Percentiles rank a stretch among this genome's conserved stretches.
phyloP scores from a whole-genome alignment of 2,888 invertebrate genomes.

The Macrophya annulata region DNA sequence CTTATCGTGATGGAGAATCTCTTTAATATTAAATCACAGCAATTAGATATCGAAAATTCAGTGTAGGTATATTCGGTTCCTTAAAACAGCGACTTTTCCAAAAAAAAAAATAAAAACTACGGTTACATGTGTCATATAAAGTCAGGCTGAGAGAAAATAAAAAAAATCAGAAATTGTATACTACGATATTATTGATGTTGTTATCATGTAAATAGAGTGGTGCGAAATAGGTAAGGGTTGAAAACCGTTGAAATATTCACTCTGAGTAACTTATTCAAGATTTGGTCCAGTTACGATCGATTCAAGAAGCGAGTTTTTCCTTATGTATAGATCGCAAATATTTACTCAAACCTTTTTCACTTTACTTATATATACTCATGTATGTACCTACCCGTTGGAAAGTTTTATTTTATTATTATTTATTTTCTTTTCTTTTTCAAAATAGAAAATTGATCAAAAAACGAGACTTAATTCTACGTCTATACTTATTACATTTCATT shows the following conservation, averaged over 20 bases:
- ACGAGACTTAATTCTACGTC: no score
- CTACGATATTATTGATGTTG: background rate
- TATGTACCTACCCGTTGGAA: background rate
- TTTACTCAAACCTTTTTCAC: background rate
- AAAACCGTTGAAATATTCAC: background rate
- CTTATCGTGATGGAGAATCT: background rate
- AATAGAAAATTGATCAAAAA: no score
- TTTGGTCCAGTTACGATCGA: background rate
- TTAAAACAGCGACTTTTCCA: background rate
- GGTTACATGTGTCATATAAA: background rate
- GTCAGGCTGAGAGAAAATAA: background rate
- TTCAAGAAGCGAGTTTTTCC: background rate
- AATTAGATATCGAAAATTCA: background rate
- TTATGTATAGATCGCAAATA: conserved; percentile 1
- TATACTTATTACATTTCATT: no score
- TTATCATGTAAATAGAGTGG: background rate
- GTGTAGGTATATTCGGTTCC: no score
- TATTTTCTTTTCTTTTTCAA: no score
- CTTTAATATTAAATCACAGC: background rate
- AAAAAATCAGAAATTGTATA: background rate
- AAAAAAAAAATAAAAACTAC: background rate
- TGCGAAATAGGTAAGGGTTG: background rate
- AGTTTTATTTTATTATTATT: no score
- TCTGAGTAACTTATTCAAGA: background rate
- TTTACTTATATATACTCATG: background rate